Conservation (phyloP, 2,113 vertebrate genomes). For the Lophochroa leadbeateri region DNA sequence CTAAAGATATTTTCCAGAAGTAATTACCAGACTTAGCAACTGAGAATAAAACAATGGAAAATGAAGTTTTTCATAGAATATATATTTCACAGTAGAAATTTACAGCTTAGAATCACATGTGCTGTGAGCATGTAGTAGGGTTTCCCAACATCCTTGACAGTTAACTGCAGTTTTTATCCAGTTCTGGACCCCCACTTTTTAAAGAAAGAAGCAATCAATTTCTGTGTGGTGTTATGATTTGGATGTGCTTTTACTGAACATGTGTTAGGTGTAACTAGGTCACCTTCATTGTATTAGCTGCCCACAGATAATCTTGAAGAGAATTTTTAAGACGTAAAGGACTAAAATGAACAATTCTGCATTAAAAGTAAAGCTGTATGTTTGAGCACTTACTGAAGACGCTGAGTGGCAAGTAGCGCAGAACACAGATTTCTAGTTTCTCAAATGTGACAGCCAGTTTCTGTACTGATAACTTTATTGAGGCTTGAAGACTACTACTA, state of each 20-base stretch:
- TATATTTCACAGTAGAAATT: neutral
- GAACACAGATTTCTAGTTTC: neutral
- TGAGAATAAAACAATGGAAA: neutral
- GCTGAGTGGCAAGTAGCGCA: neutral
- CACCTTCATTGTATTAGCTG: neutral
- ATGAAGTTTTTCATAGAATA: neutral
- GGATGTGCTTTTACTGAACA: neutral
- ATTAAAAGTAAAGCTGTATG: neutral
- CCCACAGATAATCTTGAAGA: neutral
- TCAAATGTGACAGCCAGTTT: neutral
- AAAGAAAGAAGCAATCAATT: neutral
- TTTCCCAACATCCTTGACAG: neutral
- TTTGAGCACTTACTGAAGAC: neutral
- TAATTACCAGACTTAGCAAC: neutral
- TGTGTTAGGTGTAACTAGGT: neutral
- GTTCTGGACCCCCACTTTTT: neutral
- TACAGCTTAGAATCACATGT: neutral
- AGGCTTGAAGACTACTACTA: neutral
- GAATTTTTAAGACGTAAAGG: neutral
- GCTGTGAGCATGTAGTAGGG: neutral
- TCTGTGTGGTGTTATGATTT: neutral
- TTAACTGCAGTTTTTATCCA: neutral
- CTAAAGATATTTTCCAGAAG: neutral
- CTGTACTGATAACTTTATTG: neutral
- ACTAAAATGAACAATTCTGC: neutral